phyloP scores from a whole-genome alignment of 2,888 invertebrate species.

The Aphodius sticticus region DNA sequence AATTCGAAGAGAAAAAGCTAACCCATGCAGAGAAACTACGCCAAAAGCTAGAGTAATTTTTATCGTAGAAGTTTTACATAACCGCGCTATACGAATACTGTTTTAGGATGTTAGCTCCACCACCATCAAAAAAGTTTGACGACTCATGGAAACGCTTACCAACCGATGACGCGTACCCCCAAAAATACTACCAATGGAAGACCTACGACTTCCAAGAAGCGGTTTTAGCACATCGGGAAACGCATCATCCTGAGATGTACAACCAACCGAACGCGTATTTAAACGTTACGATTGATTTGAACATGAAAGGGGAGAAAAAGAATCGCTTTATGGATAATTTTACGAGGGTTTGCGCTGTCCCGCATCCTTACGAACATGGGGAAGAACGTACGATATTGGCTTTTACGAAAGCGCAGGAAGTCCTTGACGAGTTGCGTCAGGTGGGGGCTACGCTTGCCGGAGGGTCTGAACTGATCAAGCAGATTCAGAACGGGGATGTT shows the following conservation, averaged over 20 bases:
- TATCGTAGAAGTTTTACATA: slow-evolving; percentile 10
- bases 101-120: slow-evolving; percentile 58
- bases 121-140: slow-evolving; percentile 65
- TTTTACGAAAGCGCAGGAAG: slow-evolving; percentile 74
- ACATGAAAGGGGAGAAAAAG: slow-evolving; percentile 79
- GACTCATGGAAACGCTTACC: slow-evolving; percentile 67
- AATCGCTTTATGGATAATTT: slow-evolving; percentile 76
- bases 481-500: slow-evolving; percentile 78
- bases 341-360: slow-evolving; percentile 70
- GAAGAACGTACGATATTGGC: slow-evolving; percentile 75
- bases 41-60: slow-evolving; percentile 63
- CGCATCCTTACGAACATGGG: slow-evolving; percentile 74
- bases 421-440: slow-evolving; percentile 66
- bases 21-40: slow-evolving; percentile 76
- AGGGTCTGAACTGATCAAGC: slow-evolving; percentile 76
- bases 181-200: slow-evolving; percentile 65
- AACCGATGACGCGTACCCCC: slow-evolving; percentile 71
- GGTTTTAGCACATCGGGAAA: slow-evolving; percentile 78
- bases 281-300: slow-evolving; percentile 76
- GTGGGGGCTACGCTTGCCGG: slow-evolving; percentile 80
- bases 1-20: slow-evolving; percentile 77
- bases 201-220: slow-evolving; percentile 79
- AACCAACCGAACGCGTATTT: slow-evolving; percentile 78
- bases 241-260: slow-evolving; percentile 83
- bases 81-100: background rate